phyloP scores from a whole-genome alignment of 2,113 vertebrate species.

The Athene noctua region DNA sequence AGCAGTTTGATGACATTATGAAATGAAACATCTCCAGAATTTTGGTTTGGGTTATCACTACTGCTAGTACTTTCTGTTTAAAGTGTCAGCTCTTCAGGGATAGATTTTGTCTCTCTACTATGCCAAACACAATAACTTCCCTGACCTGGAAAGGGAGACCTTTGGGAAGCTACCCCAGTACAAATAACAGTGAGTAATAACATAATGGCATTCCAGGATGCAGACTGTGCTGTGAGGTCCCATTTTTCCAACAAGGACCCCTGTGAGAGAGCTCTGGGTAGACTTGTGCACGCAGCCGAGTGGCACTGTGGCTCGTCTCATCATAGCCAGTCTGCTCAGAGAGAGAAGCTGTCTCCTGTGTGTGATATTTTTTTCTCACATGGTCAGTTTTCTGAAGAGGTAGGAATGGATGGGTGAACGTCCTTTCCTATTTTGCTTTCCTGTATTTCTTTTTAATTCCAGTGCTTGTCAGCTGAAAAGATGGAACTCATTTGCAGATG shows the following conservation, averaged over 20 bases:
- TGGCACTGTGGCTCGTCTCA: not conserved
- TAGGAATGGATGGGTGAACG: not conserved
- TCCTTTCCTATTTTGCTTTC: not conserved
- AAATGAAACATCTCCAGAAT: not conserved
- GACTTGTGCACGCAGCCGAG: not conserved
- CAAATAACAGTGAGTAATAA: not conserved
- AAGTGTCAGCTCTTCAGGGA: not conserved
- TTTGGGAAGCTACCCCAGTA: not conserved
- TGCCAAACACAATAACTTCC: not conserved
- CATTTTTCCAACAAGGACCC: not conserved
- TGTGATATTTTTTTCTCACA: not conserved
- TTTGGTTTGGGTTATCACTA: not conserved
- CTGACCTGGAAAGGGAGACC: not conserved
- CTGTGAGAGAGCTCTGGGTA: not conserved
- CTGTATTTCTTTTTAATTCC: not conserved
- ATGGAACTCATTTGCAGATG: not conserved
- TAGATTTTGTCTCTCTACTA: not conserved
- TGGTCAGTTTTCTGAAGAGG: conserved; percentile 12
- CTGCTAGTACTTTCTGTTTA: not conserved
- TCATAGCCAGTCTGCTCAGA: not conserved
- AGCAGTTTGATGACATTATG: not conserved
- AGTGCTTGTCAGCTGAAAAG: not conserved
- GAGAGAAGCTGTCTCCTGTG: not conserved
- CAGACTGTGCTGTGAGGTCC: not conserved
- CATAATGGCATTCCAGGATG: not conserved